Evolutionary conservation across 1,140 invertebrate genomes (phyloP).

Genomic region (Lepidurus apus): DNA sequence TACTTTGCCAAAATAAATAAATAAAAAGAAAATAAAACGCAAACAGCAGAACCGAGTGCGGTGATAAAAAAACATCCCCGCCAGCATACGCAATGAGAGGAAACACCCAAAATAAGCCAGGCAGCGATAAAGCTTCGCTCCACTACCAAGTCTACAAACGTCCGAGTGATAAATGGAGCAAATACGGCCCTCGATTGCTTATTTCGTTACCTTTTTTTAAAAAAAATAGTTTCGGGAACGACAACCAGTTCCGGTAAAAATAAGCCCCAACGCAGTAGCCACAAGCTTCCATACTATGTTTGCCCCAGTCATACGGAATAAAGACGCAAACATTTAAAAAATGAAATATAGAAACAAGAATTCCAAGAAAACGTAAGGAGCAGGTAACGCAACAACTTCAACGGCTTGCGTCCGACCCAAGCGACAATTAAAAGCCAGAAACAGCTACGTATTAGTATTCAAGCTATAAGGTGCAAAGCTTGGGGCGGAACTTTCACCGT

Average conservation of each 20-base stretch:
- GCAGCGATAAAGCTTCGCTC: background rate
- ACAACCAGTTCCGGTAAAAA: too few relatives aligned
- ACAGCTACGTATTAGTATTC: background rate
- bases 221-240: too few relatives aligned
- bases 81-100: background rate
- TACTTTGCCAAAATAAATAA: background rate
- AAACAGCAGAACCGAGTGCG: background rate
- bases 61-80: background rate
- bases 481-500: background rate
- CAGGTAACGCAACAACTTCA: background rate
- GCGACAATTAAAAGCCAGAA: background rate
- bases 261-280: too few relatives aligned
- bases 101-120: background rate
- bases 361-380: too few relatives aligned
- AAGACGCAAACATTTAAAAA: too few relatives aligned
- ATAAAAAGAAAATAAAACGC: background rate
- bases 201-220: background rate
- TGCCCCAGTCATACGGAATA: too few relatives aligned
- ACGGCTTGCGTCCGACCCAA: background rate
- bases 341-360: too few relatives aligned
- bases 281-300: too few relatives aligned
- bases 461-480: background rate
- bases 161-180: background rate
- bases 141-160: background rate
- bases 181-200: background rate